phyloP scores from a whole-genome alignment of 2,113 vertebrate species.

The Diphyllodes magnificus region DNA sequence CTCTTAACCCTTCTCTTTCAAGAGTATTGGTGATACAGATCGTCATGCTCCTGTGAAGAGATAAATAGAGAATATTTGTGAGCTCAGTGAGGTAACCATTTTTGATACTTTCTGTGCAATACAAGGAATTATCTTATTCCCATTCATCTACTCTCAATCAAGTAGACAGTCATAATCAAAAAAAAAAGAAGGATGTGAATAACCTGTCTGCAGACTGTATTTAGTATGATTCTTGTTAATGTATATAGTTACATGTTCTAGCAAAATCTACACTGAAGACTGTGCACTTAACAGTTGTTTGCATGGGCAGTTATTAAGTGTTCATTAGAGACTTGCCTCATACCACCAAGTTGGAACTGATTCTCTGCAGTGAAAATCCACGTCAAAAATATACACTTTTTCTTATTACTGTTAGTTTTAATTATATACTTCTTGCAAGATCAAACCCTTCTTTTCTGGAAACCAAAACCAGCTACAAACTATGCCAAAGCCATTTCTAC shows the following conservation, averaged over 20 bases:
- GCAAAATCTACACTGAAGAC: not conserved
- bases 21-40: not conserved
- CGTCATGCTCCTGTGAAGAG: not conserved
- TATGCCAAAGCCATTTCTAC: not conserved
- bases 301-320: not conserved
- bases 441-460: not conserved
- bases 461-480: not conserved
- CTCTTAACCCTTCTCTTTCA: not conserved
- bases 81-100: not conserved
- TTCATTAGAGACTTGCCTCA: not conserved
- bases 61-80: not conserved
- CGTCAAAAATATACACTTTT: accelerated
- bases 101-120: not conserved
- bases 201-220: not conserved
- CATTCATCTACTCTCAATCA: not conserved
- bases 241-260: not conserved
- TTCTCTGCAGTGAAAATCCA: not conserved
- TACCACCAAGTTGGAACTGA: not conserved
- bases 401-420: not conserved
- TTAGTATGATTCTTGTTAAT: not conserved
- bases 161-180: not conserved
- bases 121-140: not conserved
- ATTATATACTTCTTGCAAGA: not conserved
- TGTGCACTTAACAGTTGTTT: not conserved
- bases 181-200: not conserved